Conservation (phyloP, 1,140 invertebrate species). For the Drosophila nigromelanica region DNA sequence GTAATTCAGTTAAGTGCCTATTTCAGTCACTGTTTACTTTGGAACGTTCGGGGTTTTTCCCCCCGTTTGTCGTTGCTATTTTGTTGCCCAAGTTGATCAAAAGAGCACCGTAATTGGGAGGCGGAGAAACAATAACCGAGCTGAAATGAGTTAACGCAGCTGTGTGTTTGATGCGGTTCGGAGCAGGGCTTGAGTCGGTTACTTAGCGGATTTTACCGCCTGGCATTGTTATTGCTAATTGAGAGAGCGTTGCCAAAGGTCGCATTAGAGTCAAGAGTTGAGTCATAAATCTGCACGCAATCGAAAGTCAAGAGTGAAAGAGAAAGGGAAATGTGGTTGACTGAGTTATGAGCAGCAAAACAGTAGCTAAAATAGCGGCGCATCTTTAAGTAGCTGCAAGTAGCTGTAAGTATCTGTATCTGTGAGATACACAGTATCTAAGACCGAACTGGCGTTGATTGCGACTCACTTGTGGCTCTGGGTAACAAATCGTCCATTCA, state of each 20-base stretch:
- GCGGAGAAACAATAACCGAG: conserved; percentile 12
- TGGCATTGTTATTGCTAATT: conserved; percentile 11
- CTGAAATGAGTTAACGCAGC: conserved; percentile 3
- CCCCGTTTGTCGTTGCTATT: conserved; percentile 17
- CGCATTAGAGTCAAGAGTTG: conserved; percentile 1
- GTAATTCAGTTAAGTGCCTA: conserved; percentile 8
- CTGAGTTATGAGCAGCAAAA: conserved; percentile 12
- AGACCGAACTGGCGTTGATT: conserved; percentile 7
- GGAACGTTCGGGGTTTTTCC: conserved; percentile 18
- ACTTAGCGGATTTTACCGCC: background rate
- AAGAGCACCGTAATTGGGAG: conserved; percentile 2
- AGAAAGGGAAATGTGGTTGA: conserved; percentile 24
- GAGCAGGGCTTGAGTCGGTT: conserved; percentile 1
- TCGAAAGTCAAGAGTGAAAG: background rate
- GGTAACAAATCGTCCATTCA: conserved; percentile 17
- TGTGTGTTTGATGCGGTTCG: background rate
- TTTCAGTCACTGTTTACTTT: conserved; percentile 14
- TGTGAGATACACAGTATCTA: conserved; percentile 19
- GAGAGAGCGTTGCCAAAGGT: conserved; percentile 1
- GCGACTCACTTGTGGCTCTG: no score
- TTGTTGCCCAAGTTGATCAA: conserved; percentile 31
- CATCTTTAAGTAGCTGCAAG: background rate
- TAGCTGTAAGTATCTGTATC: background rate
- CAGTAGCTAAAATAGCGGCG: conserved; percentile 1
- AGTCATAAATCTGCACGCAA: conserved; percentile 29